Evolutionary conservation across 2,113 vertebrate species (phyloP).

Genomic region (Mixornis gularis): DNA sequence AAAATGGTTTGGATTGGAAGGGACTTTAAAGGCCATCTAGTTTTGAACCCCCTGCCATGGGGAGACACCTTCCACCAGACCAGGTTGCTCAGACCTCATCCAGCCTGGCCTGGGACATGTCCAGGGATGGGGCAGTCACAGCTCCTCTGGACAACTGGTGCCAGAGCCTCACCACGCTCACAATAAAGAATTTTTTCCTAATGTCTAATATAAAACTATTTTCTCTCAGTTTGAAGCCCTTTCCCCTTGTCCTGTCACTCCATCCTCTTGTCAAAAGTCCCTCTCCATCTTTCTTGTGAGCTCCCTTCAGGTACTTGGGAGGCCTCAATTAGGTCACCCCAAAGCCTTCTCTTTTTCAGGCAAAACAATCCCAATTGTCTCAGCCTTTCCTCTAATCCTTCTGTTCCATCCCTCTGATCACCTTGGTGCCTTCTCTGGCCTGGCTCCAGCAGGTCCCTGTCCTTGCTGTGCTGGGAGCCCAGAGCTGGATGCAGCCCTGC

Average conservation of each 20-base stretch:
- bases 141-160: background rate
- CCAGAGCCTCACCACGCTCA: background rate
- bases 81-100: background rate
- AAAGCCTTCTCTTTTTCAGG: background rate
- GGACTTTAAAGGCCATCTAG: background rate
- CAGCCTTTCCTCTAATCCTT: background rate
- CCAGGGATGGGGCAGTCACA: background rate
- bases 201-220: background rate
- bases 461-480: background rate
- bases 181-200: background rate
- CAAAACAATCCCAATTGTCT: background rate
- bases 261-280: background rate
- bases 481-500: background rate
- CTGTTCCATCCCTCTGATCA: background rate
- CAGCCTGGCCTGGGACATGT: background rate
- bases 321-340: rapidly evolving
- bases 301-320: background rate
- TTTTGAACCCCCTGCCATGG: background rate
- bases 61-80: background rate
- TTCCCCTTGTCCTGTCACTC: background rate
- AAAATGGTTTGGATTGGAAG: background rate
- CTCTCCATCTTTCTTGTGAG: background rate
- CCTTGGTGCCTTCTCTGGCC: rapidly evolving
- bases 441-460: background rate
- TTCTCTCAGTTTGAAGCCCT: background rate